Percentiles rank a stretch among this genome's conserved stretches.
Evolutionary conservation across 2,888 invertebrate genomes (phyloP).

Genomic region (Cheilosia pagana): DNA sequence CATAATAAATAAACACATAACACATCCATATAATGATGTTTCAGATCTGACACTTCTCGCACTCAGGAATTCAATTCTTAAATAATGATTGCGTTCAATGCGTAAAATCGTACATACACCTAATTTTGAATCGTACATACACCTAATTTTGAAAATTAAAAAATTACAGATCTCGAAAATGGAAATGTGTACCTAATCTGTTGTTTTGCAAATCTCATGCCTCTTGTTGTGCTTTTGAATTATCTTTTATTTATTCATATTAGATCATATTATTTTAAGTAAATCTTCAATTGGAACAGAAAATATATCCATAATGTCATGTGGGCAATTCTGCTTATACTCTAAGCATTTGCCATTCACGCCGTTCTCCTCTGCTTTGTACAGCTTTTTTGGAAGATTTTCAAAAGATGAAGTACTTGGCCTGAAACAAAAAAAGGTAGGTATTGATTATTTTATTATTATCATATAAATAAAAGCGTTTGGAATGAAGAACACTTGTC

Average conservation of each 20-base stretch:
- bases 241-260: not conserved
- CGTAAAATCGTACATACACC: too few species aligned
- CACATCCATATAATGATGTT: too few species aligned
- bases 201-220: not conserved
- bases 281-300: slow-evolving; percentile 76
- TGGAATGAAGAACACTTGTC: too few species aligned
- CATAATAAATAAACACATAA: too few species aligned
- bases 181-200: too few species aligned
- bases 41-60: too few species aligned
- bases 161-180: too few species aligned
- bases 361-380: slow-evolving; percentile 81
- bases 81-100: too few species aligned
- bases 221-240: not conserved
- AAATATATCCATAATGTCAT: slow-evolving; percentile 79
- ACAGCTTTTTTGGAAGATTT: slow-evolving; percentile 78
- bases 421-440: slow-evolving; percentile 68
- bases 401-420: slow-evolving; percentile 80
- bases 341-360: slow-evolving; percentile 78
- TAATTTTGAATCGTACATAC: too few species aligned
- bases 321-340: slow-evolving; percentile 77
- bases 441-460: not conserved
- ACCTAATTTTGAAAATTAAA: too few species aligned
- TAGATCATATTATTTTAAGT: not conserved
- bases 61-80: too few species aligned
- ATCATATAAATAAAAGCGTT: not conserved